Base-by-base conservation (phyloP, 53 echinoderm and acorn worm genomes). In the Crossaster papposus region DNA sequence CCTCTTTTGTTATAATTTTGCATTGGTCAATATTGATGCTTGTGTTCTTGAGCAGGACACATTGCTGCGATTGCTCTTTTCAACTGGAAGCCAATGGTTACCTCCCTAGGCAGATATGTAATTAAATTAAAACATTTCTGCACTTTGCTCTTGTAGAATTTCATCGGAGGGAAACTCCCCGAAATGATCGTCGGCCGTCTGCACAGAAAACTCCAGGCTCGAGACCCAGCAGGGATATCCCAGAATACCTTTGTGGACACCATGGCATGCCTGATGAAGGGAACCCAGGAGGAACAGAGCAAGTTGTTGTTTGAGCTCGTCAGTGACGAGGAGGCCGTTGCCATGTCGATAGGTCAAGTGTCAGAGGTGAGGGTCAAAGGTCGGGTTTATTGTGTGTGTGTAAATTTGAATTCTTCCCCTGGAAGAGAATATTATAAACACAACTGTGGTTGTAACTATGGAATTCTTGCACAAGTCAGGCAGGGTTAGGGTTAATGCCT, bases 281-380 rank as follows among this genome's bases (percentile, higher is more conserved):
- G 99, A 54, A 98, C 96, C 7, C 24, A 79, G 63, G 96, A 98
- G 38, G 92, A 98, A 58, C 96, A 92, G n/a, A 86, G 93, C 81
- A 88, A 79, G 17, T 83, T 98, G 82, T 79, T 96, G 32, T 85
- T 90, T 54, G 54, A 79, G 24, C 83, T 98, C 34, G 93, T 93
- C 34, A 79, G 89, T 33, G 91, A 91, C 31, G 82, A 77, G 8
- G 90, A 87, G 53, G 91, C 91, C 17, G 91, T 92, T 23, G 92
- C 91, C 1, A 35, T 95, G 50, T 83, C 94, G 14, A 79, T 83
- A 23, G 82, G 53, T 36, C 90, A 94, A 36, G 77, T 96, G 29
- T 81, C 92, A 70, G 84, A 96, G 96, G 96, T 96, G 7, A 80
- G 65, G 26, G 15, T 14, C 80, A 51, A 24, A 30, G 54, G 14